These are phyloP conservation scores for Byasa hedistus DNA, from an alignment of 2,888 invertebrate species.

Conservation along the genomic window DNA sequence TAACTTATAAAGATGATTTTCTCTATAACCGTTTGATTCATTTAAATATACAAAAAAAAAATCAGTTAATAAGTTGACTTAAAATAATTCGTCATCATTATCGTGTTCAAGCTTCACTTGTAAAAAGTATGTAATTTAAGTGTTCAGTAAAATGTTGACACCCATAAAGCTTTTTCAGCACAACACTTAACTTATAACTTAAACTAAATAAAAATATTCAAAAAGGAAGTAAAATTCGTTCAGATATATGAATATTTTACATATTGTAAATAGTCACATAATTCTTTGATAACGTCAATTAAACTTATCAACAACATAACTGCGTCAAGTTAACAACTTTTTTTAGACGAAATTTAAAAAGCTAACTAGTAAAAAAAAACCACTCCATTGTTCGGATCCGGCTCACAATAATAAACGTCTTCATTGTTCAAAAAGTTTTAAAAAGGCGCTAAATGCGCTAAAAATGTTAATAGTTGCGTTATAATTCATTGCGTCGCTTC, in stretches of 20 bases:
- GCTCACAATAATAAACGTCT: slow-evolving; percentile 9
- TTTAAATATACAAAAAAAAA: no score
- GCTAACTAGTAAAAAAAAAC: not conserved
- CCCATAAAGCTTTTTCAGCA: no score
- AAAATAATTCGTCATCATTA: no score
- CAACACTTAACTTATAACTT: no score
- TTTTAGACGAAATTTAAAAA: not conserved
- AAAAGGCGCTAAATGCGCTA: slow-evolving; percentile 15
- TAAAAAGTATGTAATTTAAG: no score
- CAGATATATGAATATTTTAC: not conserved
- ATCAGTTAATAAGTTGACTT: no score
- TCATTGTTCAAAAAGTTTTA: slow-evolving; percentile 10
- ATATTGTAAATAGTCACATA: slow-evolving; percentile 1
- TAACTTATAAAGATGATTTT: no score
- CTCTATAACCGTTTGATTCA: no score
- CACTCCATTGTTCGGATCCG: slow-evolving; percentile 3
- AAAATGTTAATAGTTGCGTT: slow-evolving; percentile 21
- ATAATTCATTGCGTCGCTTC: slow-evolving; percentile 15
- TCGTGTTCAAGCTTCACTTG: no score
- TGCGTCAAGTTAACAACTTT: not conserved
- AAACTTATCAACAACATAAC: not conserved
- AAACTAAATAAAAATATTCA: no score
- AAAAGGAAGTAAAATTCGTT: no score
- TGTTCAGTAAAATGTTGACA: no score
- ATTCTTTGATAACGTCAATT: not conserved